Conservation (phyloP, 2,797 vertebrate genomes). For the Hypotaenidia okinawae region DNA sequence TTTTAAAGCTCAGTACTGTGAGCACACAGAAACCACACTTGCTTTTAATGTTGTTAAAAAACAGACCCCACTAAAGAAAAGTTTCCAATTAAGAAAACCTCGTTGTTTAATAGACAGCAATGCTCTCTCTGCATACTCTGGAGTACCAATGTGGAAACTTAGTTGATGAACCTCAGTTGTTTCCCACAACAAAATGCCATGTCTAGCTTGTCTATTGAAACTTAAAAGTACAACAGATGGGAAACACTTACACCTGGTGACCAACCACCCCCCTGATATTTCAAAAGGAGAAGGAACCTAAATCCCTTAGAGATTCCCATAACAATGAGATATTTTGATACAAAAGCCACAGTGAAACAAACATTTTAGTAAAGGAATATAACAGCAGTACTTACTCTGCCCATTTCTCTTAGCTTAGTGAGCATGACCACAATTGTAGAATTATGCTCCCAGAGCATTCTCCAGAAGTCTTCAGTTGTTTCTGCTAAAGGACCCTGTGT, state of each 20-base stretch:
- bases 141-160: neutral
- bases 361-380: neutral
- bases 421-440: slow-evolving; percentile 99
- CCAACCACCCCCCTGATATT: neutral
- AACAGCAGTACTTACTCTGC: slow-evolving; percentile 84
- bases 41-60: neutral
- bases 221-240: neutral
- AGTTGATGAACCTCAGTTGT: neutral
- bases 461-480: slow-evolving; percentile 99
- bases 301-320: neutral
- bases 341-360: neutral
- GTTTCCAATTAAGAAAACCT: neutral
- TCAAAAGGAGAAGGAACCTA: neutral
- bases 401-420: slow-evolving; percentile 98
- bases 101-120: neutral
- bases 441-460: slow-evolving; percentile 99
- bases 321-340: neutral
- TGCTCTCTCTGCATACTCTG: neutral
- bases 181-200: neutral
- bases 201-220: neutral
- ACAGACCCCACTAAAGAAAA: neutral
- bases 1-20: neutral
- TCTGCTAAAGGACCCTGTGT: slow-evolving; percentile 98
- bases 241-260: neutral
- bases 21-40: neutral